phyloP scores from a whole-genome alignment of 2,888 invertebrate genomes.

The Ganaspis brasiliensis region DNA sequence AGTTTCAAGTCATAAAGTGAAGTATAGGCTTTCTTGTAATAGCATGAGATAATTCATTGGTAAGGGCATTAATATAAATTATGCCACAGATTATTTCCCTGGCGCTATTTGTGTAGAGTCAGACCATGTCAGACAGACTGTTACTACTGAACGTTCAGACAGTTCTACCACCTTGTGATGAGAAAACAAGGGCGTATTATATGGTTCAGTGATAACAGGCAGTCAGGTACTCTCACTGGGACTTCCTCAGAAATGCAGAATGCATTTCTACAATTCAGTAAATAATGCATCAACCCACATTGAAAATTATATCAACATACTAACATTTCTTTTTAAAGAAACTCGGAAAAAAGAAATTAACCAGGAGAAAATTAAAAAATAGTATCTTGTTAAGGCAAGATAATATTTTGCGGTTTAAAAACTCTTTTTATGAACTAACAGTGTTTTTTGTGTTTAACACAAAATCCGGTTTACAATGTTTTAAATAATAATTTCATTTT shows the following conservation, averaged over 20 bases:
- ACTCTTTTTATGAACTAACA: slow-evolving; percentile 20
- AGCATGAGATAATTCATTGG: neutral
- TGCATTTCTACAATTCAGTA: slow-evolving; percentile 15
- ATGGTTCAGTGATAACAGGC: slow-evolving; percentile 27
- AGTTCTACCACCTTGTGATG: slow-evolving; percentile 31
- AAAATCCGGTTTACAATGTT: too few species aligned
- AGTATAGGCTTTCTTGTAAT: neutral
- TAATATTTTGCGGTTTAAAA: neutral
- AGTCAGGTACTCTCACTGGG: slow-evolving; percentile 23
- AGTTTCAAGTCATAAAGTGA: too few species aligned
- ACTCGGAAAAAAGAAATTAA: neutral
- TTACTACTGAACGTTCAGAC: slow-evolving; percentile 40
- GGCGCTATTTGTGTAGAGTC: slow-evolving; percentile 24
- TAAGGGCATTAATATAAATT: slow-evolving; percentile 7
- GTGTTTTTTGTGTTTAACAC: too few species aligned
- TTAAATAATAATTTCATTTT: too few species aligned
- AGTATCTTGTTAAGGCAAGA: neutral
- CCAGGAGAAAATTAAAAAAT: too few species aligned
- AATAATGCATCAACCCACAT: neutral
- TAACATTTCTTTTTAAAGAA: neutral
- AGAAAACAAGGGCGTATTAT: slow-evolving; percentile 39
- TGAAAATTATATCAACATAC: slow-evolving; percentile 3
- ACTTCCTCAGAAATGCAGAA: slow-evolving; percentile 1
- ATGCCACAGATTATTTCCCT: slow-evolving; percentile 12
- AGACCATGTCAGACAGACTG: slow-evolving; percentile 37